These are phyloP conservation scores for Vespertilio murinus DNA, from an alignment of 2,797 vertebrate species.

Conservation along the genomic window DNA sequence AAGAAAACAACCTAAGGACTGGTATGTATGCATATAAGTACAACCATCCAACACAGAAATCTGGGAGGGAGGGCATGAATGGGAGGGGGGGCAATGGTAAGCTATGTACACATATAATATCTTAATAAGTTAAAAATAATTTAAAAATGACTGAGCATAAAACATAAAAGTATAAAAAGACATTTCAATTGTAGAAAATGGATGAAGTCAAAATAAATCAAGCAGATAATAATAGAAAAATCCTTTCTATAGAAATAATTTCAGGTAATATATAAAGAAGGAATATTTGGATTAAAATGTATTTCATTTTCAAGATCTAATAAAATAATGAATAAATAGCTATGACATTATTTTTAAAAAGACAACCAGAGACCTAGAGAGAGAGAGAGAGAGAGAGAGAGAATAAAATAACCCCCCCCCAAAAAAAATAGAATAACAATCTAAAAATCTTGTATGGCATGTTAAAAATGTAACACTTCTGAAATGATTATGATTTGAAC, in stretches of 20 bases:
- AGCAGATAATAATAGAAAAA: neutral
- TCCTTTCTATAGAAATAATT: neutral
- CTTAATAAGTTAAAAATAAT: too few species aligned
- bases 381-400: neutral
- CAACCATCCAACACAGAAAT: too few species aligned
- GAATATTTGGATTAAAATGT: neutral
- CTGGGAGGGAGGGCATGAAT: too few species aligned
- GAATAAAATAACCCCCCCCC: neutral
- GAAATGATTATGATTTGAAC: neutral
- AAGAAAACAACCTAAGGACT: too few species aligned
- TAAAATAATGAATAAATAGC: neutral
- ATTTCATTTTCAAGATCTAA: neutral
- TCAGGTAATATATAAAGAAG: neutral
- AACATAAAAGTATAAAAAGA: too few species aligned
- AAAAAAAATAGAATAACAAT: neutral
- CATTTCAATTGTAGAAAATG: neutral
- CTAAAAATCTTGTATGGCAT: neutral
- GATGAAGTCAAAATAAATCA: neutral
- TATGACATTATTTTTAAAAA: neutral
- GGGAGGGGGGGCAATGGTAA: too few species aligned
- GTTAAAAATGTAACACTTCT: neutral
- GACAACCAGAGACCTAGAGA: neutral
- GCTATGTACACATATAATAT: too few species aligned
- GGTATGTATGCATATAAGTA: too few species aligned
- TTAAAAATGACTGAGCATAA: too few species aligned